Conservation (phyloP, 2,113 vertebrate genomes). For the Aptenodytes forsteri region DNA sequence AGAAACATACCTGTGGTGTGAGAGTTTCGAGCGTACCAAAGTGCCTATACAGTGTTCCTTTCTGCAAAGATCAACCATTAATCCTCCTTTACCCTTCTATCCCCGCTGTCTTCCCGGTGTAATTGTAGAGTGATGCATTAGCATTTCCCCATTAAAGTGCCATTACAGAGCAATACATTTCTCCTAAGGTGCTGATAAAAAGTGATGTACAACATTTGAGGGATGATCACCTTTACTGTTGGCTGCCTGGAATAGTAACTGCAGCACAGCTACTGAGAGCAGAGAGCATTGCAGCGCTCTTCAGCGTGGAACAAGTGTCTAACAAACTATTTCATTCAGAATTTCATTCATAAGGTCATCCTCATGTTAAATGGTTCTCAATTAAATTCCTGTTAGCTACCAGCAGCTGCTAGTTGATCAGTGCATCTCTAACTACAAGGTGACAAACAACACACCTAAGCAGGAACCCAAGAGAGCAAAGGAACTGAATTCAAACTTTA, state of each 20-base stretch:
- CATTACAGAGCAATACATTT: background rate
- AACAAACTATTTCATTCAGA: conserved; percentile 29
- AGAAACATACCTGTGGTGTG: background rate
- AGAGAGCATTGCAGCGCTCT: background rate
- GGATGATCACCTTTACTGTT: background rate
- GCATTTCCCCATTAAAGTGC: background rate
- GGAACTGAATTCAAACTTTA: background rate
- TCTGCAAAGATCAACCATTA: background rate
- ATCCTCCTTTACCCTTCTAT: background rate
- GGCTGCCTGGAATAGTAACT: background rate
- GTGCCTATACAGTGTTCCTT: background rate
- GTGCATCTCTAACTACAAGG: background rate
- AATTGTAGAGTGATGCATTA: background rate
- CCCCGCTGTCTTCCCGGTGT: background rate
- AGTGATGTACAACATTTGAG: background rate
- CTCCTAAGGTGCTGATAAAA: background rate
- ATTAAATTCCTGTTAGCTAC: conserved; percentile 8
- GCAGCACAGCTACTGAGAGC: background rate
- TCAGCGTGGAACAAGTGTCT: background rate
- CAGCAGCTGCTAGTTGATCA: conserved; percentile 1
- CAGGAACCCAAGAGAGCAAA: background rate
- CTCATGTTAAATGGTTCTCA: background rate
- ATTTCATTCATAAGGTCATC: conserved; percentile 32
- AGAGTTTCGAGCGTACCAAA: background rate
- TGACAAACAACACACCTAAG: background rate